Percentiles rank a stretch among this genome's conserved stretches.
These are phyloP conservation scores for Ploceus nigricollis DNA, from an alignment of 2,113 vertebrate species.

Conservation along the genomic window DNA sequence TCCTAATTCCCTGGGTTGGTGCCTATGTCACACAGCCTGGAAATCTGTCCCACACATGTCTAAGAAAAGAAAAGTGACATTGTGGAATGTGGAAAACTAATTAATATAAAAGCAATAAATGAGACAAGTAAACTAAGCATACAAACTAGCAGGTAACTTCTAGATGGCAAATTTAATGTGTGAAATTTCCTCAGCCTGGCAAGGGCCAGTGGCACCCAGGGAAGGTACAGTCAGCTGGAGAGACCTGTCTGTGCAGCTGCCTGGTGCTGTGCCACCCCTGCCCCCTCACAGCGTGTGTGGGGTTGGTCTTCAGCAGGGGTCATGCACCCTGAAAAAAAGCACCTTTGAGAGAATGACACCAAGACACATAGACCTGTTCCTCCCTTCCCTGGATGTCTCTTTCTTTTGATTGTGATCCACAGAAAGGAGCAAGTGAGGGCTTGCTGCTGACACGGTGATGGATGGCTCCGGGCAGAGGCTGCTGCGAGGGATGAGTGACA, in stretches of 20 bases:
- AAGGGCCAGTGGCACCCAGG: neutral
- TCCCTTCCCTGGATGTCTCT: neutral
- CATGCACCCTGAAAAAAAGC: neutral
- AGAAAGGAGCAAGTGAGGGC: neutral
- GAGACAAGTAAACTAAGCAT: neutral
- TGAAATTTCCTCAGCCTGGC: neutral
- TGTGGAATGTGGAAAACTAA: neutral
- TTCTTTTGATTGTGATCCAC: neutral
- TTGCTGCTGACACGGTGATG: neutral
- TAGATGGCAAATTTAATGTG: rapidly evolving
- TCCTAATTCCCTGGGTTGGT: neutral
- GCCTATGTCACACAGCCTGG: neutral
- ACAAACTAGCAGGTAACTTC: neutral
- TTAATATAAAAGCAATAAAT: neutral
- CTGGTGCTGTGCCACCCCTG: neutral
- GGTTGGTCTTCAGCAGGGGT: neutral
- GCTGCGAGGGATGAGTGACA: neutral
- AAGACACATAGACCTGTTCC: neutral
- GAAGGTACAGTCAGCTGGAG: neutral
- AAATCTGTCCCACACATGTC: neutral
- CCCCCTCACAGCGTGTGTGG: rapidly evolving
- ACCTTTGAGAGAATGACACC: neutral
- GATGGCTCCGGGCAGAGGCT: neutral
- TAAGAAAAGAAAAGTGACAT: neutral
- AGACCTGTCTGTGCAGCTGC: neutral